phyloP scores from a whole-genome alignment of 2,113 vertebrate genomes.

The human region DNA sequence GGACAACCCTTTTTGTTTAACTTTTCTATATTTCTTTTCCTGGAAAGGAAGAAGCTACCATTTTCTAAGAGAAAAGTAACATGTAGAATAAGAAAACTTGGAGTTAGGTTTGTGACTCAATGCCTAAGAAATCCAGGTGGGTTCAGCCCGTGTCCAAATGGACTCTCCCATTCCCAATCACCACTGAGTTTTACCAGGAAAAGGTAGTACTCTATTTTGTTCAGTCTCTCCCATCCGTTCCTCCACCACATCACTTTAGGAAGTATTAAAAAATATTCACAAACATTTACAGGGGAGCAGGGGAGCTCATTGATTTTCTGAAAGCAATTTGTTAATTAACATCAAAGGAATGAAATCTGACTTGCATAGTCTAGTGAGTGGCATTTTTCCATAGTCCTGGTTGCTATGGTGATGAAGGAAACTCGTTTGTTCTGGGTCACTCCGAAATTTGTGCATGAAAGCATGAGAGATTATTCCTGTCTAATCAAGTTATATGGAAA shows the following conservation, averaged over 20 bases:
- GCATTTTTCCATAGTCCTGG: constrained; percentile 88
- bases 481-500: constrained; percentile 90
- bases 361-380: constrained; percentile 88
- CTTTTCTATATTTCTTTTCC: not conserved
- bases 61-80: constrained; percentile 22
- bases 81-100: not conserved
- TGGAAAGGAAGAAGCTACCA: not conserved
- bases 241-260: constrained; percentile 68
- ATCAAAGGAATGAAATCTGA: constrained; percentile 89
- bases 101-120: not conserved
- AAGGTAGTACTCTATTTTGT: not conserved
- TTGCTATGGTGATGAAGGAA: constrained; percentile 88
- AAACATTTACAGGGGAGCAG: constrained; percentile 83
- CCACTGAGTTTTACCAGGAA: not conserved
- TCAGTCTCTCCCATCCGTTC: not conserved
- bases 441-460: constrained; percentile 90
- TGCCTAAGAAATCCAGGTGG: not conserved
- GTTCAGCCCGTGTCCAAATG: not conserved
- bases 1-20: not conserved
- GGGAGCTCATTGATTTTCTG: constrained; percentile 86
- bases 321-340: constrained; percentile 91
- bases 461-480: constrained; percentile 88
- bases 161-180: not conserved
- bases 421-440: constrained; percentile 88
- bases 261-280: constrained; percentile 84